These are phyloP conservation scores for Perodicticus potto DNA, from an alignment of 2,797 vertebrate species.

Conservation along the genomic window DNA sequence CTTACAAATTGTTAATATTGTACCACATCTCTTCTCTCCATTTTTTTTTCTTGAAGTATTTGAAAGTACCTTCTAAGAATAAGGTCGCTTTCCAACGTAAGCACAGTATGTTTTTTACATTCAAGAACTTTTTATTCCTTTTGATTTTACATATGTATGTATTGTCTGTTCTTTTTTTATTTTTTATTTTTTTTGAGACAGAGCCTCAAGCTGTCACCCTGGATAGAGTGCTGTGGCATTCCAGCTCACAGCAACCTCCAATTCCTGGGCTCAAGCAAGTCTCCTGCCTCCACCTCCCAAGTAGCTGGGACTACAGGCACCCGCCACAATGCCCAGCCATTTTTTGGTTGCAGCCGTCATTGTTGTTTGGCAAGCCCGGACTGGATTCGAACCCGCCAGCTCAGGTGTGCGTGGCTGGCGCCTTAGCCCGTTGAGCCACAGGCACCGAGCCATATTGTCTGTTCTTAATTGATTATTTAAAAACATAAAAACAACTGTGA, in stretches of 20 bases:
- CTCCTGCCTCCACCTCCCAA: too few relatives aligned
- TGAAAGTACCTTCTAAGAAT: slow-evolving; percentile 21
- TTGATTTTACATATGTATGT: neutral
- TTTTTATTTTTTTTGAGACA: too few relatives aligned
- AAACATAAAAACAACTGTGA: neutral
- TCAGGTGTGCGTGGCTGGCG: too few relatives aligned
- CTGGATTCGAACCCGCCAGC: neutral
- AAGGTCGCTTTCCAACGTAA: neutral
- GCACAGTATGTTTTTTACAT: slow-evolving; percentile 6
- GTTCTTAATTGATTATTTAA: neutral
- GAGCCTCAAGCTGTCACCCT: too few relatives aligned
- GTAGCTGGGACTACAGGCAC: too few relatives aligned
- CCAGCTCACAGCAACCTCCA: too few relatives aligned
- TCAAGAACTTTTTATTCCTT: slow-evolving; percentile 25
- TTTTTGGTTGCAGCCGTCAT: too few relatives aligned
- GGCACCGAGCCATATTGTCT: neutral
- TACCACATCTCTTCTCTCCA: neutral
- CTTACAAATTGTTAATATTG: slow-evolving; percentile 19
- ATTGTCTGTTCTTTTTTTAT: neutral
- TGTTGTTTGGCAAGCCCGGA: neutral
- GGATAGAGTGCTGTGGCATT: too few relatives aligned
- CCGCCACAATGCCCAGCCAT: too few relatives aligned
- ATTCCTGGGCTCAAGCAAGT: too few relatives aligned
- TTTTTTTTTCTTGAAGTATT: slow-evolving; percentile 6
- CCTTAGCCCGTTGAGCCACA: neutral